Evolutionary conservation across 2,888 invertebrate species (phyloP).

Genomic region (Euzetes globulus): DNA sequence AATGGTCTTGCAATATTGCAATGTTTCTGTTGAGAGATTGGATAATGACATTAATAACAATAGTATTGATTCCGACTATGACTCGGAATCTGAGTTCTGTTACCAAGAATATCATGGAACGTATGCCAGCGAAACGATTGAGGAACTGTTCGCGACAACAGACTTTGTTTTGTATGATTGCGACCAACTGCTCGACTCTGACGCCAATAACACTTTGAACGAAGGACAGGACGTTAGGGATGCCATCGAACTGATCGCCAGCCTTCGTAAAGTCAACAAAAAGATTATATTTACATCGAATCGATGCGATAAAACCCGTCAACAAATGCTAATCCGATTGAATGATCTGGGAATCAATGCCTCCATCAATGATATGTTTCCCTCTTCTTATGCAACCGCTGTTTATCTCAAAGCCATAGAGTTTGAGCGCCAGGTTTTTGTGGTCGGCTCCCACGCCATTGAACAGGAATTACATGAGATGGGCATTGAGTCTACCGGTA

Average conservation of each 20-base stretch:
- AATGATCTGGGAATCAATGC: constrained; percentile 64
- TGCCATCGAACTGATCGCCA: constrained; percentile 62
- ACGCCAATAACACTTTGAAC: background rate
- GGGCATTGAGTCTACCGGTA: constrained; percentile 60
- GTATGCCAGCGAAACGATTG: too few relatives aligned
- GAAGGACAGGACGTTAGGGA: constrained; percentile 55
- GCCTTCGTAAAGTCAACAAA: constrained; percentile 64
- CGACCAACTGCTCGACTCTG: background rate
- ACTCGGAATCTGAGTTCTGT: too few relatives aligned
- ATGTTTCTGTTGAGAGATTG: too few relatives aligned
- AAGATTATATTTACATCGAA: constrained; percentile 80
- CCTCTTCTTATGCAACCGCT: constrained; percentile 70
- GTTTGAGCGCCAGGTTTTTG: constrained; percentile 70
- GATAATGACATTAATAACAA: too few relatives aligned
- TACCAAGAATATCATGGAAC: too few relatives aligned
- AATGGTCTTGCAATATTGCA: too few relatives aligned
- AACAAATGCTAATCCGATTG: constrained; percentile 68
- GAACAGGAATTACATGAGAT: constrained; percentile 71
- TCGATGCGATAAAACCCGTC: constrained; percentile 75
- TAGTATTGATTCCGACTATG: too few relatives aligned
- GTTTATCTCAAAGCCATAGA: constrained; percentile 64
- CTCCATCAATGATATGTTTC: constrained; percentile 61
- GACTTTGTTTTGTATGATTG: background rate
- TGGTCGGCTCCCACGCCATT: constrained; percentile 73
- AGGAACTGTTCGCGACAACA: too few relatives aligned